These are phyloP conservation scores for Thymelicus sylvestris DNA, from an alignment of 2,888 invertebrate genomes.

Conservation along the genomic window DNA sequence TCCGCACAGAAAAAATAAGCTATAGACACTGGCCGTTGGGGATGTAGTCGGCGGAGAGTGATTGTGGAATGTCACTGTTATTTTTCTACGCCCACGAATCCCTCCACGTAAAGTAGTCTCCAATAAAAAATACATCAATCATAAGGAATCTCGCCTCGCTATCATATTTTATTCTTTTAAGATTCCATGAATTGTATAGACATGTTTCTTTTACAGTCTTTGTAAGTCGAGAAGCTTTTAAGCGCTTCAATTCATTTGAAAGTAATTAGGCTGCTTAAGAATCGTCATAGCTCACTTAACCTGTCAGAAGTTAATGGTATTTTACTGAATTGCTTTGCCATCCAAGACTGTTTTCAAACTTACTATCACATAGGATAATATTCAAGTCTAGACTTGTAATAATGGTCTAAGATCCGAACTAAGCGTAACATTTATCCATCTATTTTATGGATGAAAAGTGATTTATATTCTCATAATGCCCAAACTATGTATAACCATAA, in stretches of 20 bases:
- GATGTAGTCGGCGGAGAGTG: too few species aligned
- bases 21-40: too few species aligned
- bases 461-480: too few species aligned
- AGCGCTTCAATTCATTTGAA: not conserved
- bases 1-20: too few species aligned
- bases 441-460: too few species aligned
- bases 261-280: not conserved
- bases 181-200: not conserved
- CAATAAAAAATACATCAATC: conserved; percentile 7
- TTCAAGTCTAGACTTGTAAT: too few species aligned
- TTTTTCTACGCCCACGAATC: not conserved
- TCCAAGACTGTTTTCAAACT: too few species aligned
- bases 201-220: not conserved
- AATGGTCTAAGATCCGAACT: too few species aligned
- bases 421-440: too few species aligned
- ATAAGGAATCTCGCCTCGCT: not conserved
- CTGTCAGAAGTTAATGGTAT: too few species aligned
- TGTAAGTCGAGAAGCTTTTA: conserved; percentile 3
- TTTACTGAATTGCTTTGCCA: too few species aligned
- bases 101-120: not conserved
- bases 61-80: not conserved
- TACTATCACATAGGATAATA: too few species aligned
- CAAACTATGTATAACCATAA: not conserved
- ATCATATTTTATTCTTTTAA: conserved; percentile 1
- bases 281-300: not conserved